phyloP scores from a whole-genome alignment of 2,888 invertebrate genomes.

The Amblyjoppa fuscipennis region DNA sequence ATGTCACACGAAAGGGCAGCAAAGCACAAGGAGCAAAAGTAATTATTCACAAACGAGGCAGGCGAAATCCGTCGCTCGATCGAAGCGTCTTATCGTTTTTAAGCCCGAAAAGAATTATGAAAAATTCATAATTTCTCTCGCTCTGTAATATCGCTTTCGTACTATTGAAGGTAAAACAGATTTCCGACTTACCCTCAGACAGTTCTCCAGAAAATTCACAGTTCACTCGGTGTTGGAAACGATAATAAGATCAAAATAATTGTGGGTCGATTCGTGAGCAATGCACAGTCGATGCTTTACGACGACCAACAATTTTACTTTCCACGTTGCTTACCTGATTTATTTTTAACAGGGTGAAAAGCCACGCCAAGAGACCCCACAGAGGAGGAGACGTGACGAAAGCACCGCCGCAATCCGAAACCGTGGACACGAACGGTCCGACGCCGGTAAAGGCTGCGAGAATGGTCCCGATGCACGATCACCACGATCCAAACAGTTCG shows the following conservation, averaged over 20 bases:
- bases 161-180: background rate
- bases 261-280: background rate
- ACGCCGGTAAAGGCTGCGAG: slow-evolving; percentile 86
- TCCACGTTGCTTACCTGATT: slow-evolving; percentile 1
- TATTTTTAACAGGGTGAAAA: slow-evolving; percentile 86
- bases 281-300: background rate
- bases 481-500: slow-evolving; percentile 92
- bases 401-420: slow-evolving; percentile 84
- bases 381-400: slow-evolving; percentile 89
- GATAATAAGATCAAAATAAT: background rate
- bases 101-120: background rate
- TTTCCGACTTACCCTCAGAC: background rate
- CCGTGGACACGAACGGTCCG: slow-evolving; percentile 86
- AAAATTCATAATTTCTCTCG: background rate
- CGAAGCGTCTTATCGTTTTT: background rate
- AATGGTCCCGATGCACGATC: slow-evolving; percentile 83
- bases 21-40: slow-evolving; percentile 87
- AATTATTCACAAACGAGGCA: slow-evolving; percentile 75
- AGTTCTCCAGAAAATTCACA: background rate
- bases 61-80: background rate
- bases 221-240: background rate
- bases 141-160: background rate
- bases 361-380: slow-evolving; percentile 91
- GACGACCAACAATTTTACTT: background rate
- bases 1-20: slow-evolving; percentile 86